phyloP scores from a whole-genome alignment of 1,140 invertebrate genomes.

The Drosophila tropicalis region DNA sequence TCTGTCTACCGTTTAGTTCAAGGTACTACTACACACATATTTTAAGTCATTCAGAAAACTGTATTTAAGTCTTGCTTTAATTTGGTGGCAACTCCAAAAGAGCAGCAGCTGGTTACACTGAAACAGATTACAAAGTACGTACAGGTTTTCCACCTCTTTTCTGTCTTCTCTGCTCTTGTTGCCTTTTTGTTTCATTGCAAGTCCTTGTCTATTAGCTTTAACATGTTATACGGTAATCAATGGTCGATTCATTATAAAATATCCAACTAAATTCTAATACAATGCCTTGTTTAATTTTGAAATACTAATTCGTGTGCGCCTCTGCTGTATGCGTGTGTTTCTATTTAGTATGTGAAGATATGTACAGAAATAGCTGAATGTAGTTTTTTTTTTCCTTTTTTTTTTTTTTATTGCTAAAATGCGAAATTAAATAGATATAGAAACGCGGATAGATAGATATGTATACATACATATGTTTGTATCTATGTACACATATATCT shows the following conservation, averaged over 20 bases:
- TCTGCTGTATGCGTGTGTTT: neutral
- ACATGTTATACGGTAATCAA: neutral
- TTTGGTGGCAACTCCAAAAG: no score
- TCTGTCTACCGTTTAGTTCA: neutral
- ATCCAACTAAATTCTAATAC: conserved; percentile 13
- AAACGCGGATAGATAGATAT: neutral
- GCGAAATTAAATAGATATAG: conserved; percentile 23
- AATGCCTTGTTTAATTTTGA: conserved; percentile 15
- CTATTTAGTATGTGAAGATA: neutral
- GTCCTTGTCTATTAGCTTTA: no score
- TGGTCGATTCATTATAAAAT: neutral
- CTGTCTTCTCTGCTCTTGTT: no score
- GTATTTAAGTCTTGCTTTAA: no score
- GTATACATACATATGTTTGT: neutral
- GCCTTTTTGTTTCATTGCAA: no score
- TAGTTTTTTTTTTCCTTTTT: neutral
- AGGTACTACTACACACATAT: no score
- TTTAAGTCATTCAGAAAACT: no score
- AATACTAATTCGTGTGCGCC: neutral
- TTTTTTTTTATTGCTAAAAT: conserved; percentile 16
- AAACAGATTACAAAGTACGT: no score
- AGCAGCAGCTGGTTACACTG: neutral
- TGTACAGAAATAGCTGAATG: conserved; percentile 11
- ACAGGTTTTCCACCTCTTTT: no score
- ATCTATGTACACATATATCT: neutral